Percentiles rank a stretch among this genome's conserved stretches.
phyloP scores from a whole-genome alignment of 64 coral and sea anemone species.

The Catalaphyllia jardinei region DNA sequence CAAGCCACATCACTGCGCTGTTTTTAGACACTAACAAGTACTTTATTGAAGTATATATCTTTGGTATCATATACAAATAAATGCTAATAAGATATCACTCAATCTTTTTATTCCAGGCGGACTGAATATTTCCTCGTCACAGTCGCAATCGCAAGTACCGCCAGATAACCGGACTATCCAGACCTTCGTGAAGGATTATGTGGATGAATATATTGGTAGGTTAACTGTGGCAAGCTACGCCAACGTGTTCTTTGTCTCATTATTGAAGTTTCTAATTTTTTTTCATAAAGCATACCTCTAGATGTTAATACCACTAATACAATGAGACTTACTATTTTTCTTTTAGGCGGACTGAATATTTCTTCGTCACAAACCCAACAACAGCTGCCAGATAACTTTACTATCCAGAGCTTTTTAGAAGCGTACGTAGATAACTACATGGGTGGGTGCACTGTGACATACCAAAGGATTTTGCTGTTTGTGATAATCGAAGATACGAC shows the following conservation, averaged over 20 bases:
- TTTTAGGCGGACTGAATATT: not conserved
- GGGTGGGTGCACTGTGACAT: not conserved
- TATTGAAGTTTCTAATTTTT: too few species aligned
- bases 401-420: not conserved
- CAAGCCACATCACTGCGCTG: too few species aligned
- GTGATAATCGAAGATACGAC: not conserved
- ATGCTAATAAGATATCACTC: not conserved
- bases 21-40: too few species aligned
- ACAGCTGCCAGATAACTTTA: not conserved
- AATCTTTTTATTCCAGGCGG: not conserved
- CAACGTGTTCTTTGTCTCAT: too few species aligned
- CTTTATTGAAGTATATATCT: too few species aligned
- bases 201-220: not conserved
- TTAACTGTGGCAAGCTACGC: not conserved
- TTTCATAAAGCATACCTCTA: not conserved
- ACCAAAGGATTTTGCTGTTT: not conserved
- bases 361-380: not conserved
- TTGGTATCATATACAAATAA: too few species aligned
- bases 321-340: not conserved
- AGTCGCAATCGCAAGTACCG: not conserved
- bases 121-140: not conserved
- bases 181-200: not conserved
- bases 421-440: not conserved
- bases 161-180: not conserved
- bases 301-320: not conserved